These are phyloP conservation scores for Ptiloglossa arizonensis DNA, from an alignment of 1,140 invertebrate species.

Conservation along the genomic window DNA sequence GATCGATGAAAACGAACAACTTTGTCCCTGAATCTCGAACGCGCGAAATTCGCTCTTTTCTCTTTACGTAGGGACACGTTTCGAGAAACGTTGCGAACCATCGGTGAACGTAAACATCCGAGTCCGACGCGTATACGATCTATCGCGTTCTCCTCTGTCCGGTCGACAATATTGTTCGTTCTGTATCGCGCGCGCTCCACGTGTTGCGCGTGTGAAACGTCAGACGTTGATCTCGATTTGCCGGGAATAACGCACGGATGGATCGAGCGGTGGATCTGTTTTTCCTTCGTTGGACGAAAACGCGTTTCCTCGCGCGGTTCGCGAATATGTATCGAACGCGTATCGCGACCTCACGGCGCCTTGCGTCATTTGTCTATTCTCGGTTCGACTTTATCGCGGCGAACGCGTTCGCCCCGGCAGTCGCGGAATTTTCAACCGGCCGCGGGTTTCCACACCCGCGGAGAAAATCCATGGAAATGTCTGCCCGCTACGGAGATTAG, in stretches of 20 bases:
- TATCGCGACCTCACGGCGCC: slow-evolving; percentile 64
- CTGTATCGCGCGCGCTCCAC: neutral
- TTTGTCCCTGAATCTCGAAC: too few species aligned
- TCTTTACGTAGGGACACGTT: too few species aligned
- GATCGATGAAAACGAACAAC: too few species aligned
- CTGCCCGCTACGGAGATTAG: slow-evolving; percentile 2
- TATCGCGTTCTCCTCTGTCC: too few species aligned
- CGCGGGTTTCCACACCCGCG: slow-evolving; percentile 29
- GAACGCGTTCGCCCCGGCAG: slow-evolving; percentile 43
- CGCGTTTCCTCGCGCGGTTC: slow-evolving; percentile 25
- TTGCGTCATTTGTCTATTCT: slow-evolving; percentile 64
- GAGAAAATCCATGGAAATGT: slow-evolving; percentile 29
- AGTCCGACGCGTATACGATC: neutral
- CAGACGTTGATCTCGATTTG: neutral
- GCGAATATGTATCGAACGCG: slow-evolving; percentile 55
- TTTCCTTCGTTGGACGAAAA: slow-evolving; percentile 2
- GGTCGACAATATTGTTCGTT: neutral
- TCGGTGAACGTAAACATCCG: too few species aligned
- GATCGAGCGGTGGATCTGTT: slow-evolving; percentile 1
- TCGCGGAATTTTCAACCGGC: slow-evolving; percentile 58
- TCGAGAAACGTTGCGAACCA: too few species aligned
- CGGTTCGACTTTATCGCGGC: slow-evolving; percentile 53
- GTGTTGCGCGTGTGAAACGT: neutral
- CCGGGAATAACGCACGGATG: too few species aligned
- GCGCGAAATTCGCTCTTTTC: too few species aligned